Base-by-base conservation (phyloP, 2,888 invertebrate genomes). In the Asteroscopus sphinx region DNA sequence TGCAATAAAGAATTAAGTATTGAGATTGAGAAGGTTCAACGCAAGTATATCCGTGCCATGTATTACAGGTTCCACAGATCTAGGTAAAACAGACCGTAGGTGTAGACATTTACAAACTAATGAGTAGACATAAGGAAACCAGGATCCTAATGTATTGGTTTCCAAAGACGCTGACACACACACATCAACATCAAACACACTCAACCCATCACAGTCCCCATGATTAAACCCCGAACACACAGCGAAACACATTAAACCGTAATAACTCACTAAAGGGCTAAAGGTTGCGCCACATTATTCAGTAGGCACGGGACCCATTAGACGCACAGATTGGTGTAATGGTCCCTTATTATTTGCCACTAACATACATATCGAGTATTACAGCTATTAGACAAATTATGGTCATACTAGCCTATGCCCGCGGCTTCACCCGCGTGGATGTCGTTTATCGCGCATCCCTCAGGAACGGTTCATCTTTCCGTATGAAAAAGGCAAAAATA, bases 241-340 rank as follows among this genome's bases (percentile, higher is more conserved):
- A 40, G 30, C 8, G 7, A 40, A 47, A 67, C 40, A 52, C 44
- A 70, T 65, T 44, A 52, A 40, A 30, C 51, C 51, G 7, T 37
- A 36, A 57, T 64, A 64, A 70, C 52, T 64, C 65, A 42, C 21
- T n/a, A 33, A 42, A 17, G 47, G 39, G 16, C 11, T 48, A 45
- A 58, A 52, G 73, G 65, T 68, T 47, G 40, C 13, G 21, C 15
- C 32, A 55, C 57, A 71, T 74, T 63, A 63, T 61, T 58, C 55
- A 57, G 52, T 26, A 7, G 52, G 46, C 37, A 30, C 42, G 53
- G 45, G 49, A 60, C 33, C 54, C 46, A 64, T 73, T 75, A 71
- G 49, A 36, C 58, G 51, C 73, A 68, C 73, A 73, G 65, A 52
- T 68, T 64, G 59, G 30, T 57, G 61, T 75, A 75, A 73, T 68